Base-by-base conservation (phyloP, 1,140 invertebrate species). In the Eumeta japonica region DNA sequence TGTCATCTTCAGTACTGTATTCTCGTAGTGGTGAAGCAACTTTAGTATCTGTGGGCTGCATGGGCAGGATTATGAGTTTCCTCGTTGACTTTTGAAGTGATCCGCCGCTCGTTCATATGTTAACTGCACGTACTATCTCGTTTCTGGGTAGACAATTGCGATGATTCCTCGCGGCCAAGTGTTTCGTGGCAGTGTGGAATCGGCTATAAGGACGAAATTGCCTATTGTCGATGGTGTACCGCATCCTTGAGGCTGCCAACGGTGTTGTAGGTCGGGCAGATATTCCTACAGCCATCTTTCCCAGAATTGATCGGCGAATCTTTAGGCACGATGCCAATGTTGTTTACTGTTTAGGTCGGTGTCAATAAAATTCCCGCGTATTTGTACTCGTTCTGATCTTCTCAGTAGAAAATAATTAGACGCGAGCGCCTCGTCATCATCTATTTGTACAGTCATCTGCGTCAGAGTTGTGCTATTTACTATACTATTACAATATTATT, bases 131-230 rank as follows among this genome's bases (percentile, higher is more conserved):
- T 0, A 59, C 50, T 2, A 35, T 29, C 9, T 37, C 34, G 34
- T 9, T 5, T 47, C 57, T 9, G 56, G 56, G 30, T 51, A 35
- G 2, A 40, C 14, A 13, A 40, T 27, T 5, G 36, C 35, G 11
- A 58, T 28, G 2, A 54, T 43, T 37, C 45, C 51, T 40, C 39
- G 39, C 2, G 39, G 35, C 45, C 48, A 51, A 2, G 37, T 32
- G 32, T 51, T 35, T 4, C 39, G 39, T 9, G 39, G 39, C 16
- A 28, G 5, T 4, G 14, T 37, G 4, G 13, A 16, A 16, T 41
- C 39, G 7, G 12, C 16, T 3, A 41, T 24, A 10, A 41, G 5
- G 36, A 41, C 39, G 3, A 41, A 10, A 18, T 41, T 35, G 9
- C 28, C 28, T 5, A 30, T 13, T 12, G 7, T 13, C 28, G 28